Base-by-base conservation (phyloP, 2,113 vertebrate genomes). In the Hiodon tergisus region DNA sequence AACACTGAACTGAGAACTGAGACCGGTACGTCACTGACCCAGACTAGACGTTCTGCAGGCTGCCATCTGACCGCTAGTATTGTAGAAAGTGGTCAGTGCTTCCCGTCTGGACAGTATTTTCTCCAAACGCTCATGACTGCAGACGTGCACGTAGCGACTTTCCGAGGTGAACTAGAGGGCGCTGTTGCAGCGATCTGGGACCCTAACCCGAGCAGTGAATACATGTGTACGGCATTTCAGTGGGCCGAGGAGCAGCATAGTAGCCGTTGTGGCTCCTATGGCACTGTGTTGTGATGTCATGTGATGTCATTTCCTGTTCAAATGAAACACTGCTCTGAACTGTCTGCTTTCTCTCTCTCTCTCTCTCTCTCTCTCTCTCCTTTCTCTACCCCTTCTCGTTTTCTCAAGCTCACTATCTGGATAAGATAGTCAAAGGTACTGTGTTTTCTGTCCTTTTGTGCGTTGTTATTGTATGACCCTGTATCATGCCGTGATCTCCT, bases 271-370 rank as follows among this genome's bases (percentile, higher is more conserved):
- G 51, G 16, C 48, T 4, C 72, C 5, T 9, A 51, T 84, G 87
- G 79, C 77, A 81, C 79, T 71, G 51, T 53, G 54, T 91, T 87
- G 93, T 85, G 88, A 90, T 92, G 88, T 87, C 78, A 89, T 90
- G 90, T 89, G 85, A 90, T 85, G 89, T 9, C 77, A 88, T 73
- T 83, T 89, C 85, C 77, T 89, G 86, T 90, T 86, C 88, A 82
- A 80, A 31, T 86, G 85, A 90, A 84, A 89, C 85, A 86, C 82
- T 77, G 31, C 86, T 93, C 91, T 95, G 89, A 96, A 94, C 89
- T 90, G 87, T 92, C 89, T 94, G 87, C 86, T 85, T 65, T 58
- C 46, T 79, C 60, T 76, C 59, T 60, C 17, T 67, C 76, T 83
- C 71, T 75, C 50, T 74, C 63, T 48, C 50, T 81, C 65, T 77